phyloP scores from a whole-genome alignment of 2,888 invertebrate species.

The Dynastes tityus region DNA sequence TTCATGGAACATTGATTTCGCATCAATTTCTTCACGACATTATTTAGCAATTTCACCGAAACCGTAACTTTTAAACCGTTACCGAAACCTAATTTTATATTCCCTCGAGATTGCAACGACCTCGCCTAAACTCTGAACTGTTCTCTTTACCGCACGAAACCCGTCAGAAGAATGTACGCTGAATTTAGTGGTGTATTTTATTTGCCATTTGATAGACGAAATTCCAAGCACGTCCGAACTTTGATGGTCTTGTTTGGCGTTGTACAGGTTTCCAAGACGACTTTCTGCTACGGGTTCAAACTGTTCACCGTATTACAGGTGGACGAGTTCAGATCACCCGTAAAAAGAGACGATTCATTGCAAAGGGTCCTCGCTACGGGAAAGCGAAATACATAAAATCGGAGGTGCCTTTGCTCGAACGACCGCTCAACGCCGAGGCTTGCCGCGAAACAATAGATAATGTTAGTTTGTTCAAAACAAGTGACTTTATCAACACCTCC shows the following conservation, averaged over 20 bases:
- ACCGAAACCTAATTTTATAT: conserved; percentile 40
- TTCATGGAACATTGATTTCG: conserved; percentile 38
- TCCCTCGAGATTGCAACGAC: conserved; percentile 38
- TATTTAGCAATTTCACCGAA: conserved; percentile 42
- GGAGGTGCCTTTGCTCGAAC: neutral
- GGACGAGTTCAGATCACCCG: conserved; percentile 56
- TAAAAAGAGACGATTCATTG: conserved; percentile 51
- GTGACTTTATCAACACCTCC: conserved; percentile 11
- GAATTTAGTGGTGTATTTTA: conserved; percentile 56
- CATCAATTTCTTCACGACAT: conserved; percentile 38
- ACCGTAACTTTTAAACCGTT: conserved; percentile 41
- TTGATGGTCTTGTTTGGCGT: conserved; percentile 58
- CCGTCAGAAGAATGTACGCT: conserved; percentile 45
- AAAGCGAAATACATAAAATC: conserved; percentile 41
- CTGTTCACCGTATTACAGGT: conserved; percentile 56
- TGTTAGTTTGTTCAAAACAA: conserved; percentile 10
- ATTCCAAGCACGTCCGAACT: conserved; percentile 58
- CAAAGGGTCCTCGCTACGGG: conserved; percentile 12
- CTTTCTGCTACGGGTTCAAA: conserved; percentile 54
- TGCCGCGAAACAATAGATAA: conserved; percentile 16
- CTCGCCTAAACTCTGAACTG: conserved; percentile 40
- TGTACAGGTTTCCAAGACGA: conserved; percentile 57
- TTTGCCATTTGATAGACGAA: conserved; percentile 54
- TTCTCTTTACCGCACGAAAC: conserved; percentile 26
- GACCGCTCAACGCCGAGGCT: neutral